Percentiles rank a stretch among this genome's conserved stretches.
Conservation (phyloP, 2,797 vertebrate genomes). For the Gallirallus australis region DNA sequence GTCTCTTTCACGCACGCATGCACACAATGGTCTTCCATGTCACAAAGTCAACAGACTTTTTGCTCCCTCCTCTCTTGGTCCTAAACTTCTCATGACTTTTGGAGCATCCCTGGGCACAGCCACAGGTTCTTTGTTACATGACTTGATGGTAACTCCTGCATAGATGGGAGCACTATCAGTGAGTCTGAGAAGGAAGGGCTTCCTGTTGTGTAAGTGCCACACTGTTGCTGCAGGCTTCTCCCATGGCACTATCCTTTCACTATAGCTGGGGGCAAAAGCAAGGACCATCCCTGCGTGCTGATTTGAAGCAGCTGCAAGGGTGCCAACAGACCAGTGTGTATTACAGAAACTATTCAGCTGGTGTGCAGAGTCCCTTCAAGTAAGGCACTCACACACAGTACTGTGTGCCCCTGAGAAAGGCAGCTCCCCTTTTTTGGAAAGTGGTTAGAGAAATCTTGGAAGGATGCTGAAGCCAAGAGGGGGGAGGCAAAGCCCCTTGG, state of each 20-base stretch:
- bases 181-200: background rate
- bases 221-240: background rate
- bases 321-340: background rate
- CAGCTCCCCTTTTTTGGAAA: background rate
- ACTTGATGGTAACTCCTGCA: background rate
- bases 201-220: background rate
- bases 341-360: background rate
- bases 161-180: background rate
- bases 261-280: background rate
- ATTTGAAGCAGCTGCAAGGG: background rate
- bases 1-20: rapidly evolving
- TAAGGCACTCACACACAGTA: background rate
- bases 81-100: background rate
- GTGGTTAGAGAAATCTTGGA: conserved; percentile 19
- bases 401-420: background rate
- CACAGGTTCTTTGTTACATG: background rate
- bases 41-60: background rate
- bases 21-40: background rate
- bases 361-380: background rate
- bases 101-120: background rate
- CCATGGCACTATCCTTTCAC: background rate
- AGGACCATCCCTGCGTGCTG: background rate
- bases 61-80: background rate
- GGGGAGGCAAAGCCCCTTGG: background rate
- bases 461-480: background rate